phyloP scores from a whole-genome alignment of 2,797 vertebrate genomes.

The Hephaestus fuliginosus region DNA sequence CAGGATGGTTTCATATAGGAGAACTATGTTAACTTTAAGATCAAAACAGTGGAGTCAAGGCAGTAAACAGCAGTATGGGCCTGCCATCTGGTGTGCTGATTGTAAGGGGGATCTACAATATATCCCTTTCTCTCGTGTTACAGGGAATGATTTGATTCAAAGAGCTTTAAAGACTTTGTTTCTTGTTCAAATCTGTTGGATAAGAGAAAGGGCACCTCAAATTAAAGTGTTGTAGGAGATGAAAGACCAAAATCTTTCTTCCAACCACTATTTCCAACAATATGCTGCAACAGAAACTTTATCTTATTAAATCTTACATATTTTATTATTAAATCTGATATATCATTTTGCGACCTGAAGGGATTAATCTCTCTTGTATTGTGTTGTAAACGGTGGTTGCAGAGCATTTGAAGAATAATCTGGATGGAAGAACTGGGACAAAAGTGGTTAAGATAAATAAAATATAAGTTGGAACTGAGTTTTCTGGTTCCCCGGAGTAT shows the following conservation, averaged over 20 bases:
- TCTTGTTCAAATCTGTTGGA: background rate
- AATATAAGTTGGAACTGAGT: background rate
- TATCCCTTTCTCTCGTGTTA: background rate
- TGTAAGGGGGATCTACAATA: background rate
- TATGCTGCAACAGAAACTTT: background rate
- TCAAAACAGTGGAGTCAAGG: background rate
- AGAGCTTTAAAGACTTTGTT: background rate
- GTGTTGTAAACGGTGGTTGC: background rate
- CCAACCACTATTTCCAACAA: background rate
- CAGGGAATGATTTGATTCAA: background rate
- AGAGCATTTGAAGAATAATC: slow-evolving; percentile 1
- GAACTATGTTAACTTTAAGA: background rate
- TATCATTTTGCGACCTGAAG: slow-evolving; percentile 1
- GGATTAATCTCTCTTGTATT: background rate
- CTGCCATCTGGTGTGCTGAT: background rate
- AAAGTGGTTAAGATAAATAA: background rate
- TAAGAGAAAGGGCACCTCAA: background rate
- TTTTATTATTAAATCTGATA: too few relatives aligned
- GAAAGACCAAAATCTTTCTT: background rate
- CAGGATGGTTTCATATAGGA: background rate
- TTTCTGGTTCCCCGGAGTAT: slow-evolving; percentile 5
- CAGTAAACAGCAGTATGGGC: background rate
- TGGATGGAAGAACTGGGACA: background rate
- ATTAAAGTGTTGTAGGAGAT: slow-evolving; percentile 4
- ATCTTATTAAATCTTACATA: slow-evolving; percentile 6